Base-by-base conservation (phyloP, 1,140 invertebrate species). In the Grapholita molesta region DNA sequence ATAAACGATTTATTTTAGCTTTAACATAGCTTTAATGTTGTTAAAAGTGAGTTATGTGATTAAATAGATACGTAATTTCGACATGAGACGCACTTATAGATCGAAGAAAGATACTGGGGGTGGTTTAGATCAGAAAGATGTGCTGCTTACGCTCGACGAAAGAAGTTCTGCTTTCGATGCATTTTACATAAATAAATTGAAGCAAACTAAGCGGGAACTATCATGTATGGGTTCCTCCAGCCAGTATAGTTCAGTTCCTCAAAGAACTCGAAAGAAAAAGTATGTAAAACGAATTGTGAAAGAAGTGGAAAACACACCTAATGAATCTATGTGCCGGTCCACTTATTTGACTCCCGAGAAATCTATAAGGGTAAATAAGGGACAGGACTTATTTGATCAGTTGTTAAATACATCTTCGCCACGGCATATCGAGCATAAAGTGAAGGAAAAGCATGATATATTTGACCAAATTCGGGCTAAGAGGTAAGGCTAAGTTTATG, bases 141-240 rank as follows among this genome's bases (percentile, higher is more conserved):
- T 86, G 42, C 72, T 85, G 7, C 68, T 81, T 70, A 77, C 72
- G 33, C 71, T 86, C 7, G 85, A 90, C 48, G 74, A 80, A 11
- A 88, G 86, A 72, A 79, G 76, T 70, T 86, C 88, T 5, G 72
- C 77, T 66, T 90, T 90, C 55, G 88, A 90, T 68, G 88, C 88
- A 8, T 91, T 83, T 83, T 91, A 87, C 53, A 91, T 88, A 66
- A 77, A 86, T 77, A 91, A 91, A 74, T 83, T 91, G 30, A 91
- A 91, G 70, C 84, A 86, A 82, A 85, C 82, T 32, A 90, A 89
- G 66, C 78, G 85, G 52, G 86, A 90, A 72, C 55, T 82, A 24
- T 88, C 88, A 69, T 84, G 71, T 72, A 68, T 86, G n/a, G 78
- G 74, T n/a, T 70, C 75, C 0, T 82, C 80, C 3, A 83, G 79